Conservation (phyloP, 1,140 invertebrate genomes). For the Hyphantria cunea region DNA sequence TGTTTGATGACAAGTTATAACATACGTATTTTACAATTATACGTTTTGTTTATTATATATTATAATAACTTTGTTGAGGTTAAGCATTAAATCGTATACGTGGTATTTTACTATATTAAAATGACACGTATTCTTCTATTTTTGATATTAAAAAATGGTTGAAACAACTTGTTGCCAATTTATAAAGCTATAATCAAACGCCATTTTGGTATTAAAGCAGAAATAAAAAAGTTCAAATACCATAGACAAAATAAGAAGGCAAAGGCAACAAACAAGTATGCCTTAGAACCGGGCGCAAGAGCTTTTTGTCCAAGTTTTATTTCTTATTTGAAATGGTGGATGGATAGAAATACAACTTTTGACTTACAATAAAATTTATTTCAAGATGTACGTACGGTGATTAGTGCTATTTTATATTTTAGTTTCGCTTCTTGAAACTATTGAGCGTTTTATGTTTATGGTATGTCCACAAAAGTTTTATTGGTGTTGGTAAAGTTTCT, state of each 20-base stretch:
- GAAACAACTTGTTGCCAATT: no score
- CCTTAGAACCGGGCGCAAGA: constrained; percentile 48
- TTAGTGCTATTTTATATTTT: constrained; percentile 70
- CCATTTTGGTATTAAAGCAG: not conserved
- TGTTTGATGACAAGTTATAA: not conserved
- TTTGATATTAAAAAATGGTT: no score
- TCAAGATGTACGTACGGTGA: constrained; percentile 69
- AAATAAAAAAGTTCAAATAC: constrained; percentile 14
- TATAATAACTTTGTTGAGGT: no score
- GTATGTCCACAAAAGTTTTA: not conserved
- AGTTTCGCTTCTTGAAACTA: constrained; percentile 56
- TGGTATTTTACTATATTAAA: no score
- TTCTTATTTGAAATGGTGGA: constrained; percentile 61
- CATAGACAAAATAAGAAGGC: constrained; percentile 42
- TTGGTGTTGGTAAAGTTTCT: not conserved
- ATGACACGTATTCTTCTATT: no score
- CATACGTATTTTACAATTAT: no score
- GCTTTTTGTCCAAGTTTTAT: constrained; percentile 65
- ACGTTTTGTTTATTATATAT: no score
- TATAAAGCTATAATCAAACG: no score
- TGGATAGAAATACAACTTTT: constrained; percentile 70
- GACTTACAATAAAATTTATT: constrained; percentile 66
- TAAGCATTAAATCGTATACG: no score
- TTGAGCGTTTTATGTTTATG: constrained; percentile 21
- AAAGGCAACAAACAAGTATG: constrained; percentile 53